phyloP scores from a whole-genome alignment of 2,797 vertebrate genomes.

The Capromys pilorides region DNA sequence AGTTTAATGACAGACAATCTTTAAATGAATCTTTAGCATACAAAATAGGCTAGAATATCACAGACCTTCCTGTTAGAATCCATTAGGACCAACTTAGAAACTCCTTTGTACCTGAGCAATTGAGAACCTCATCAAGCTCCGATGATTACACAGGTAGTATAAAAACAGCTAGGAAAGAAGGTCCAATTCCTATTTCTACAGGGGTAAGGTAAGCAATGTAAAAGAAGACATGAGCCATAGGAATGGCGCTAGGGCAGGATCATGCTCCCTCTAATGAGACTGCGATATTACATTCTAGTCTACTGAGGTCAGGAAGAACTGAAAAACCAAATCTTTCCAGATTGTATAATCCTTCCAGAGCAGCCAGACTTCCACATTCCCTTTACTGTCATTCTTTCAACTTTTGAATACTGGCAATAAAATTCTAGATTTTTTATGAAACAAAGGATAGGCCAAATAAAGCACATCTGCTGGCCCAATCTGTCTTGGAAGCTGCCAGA shows the following conservation, averaged over 20 bases:
- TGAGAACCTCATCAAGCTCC: neutral
- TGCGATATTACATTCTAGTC: neutral
- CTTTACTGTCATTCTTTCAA: constrained; percentile 22
- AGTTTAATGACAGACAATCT: neutral
- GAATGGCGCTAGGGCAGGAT: neutral
- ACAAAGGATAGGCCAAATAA: constrained; percentile 14
- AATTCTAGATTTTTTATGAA: constrained; percentile 32
- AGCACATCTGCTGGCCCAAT: constrained; percentile 7
- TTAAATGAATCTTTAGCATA: neutral
- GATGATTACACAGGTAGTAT: neutral
- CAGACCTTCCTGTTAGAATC: neutral
- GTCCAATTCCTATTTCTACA: neutral
- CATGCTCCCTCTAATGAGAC: neutral
- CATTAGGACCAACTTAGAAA: neutral
- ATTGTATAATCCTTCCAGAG: neutral
- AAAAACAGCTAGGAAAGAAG: neutral
- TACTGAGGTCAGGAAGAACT: neutral
- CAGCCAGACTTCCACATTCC: neutral
- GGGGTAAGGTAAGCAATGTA: neutral
- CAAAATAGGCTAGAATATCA: neutral
- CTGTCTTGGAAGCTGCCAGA: neutral
- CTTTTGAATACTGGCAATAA: constrained; percentile 17
- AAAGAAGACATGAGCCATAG: neutral
- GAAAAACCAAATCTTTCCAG: neutral
- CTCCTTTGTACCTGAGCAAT: neutral